Percentiles rank a stretch among this genome's conserved stretches.
Evolutionary conservation across 2,113 vertebrate genomes (phyloP).

Genomic region (Myodes glareolus): DNA sequence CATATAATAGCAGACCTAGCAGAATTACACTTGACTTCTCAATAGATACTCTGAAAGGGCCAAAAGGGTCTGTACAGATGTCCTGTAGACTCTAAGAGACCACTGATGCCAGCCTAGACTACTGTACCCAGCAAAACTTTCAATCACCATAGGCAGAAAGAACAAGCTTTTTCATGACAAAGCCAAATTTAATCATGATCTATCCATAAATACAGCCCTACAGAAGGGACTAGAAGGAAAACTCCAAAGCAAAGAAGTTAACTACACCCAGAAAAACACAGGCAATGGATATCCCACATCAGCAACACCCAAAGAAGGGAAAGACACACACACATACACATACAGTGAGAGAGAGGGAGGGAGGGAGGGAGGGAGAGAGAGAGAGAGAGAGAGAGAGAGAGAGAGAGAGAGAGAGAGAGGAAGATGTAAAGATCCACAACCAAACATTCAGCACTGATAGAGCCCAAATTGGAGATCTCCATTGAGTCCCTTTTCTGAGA

Average conservation of each 20-base stretch:
- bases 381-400: too few relatives aligned
- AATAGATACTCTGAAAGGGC: neutral
- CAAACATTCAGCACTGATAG: too few relatives aligned
- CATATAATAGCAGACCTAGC: neutral
- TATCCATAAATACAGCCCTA: neutral
- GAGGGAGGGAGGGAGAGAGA: too few relatives aligned
- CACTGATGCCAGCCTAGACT: neutral
- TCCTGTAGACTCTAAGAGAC: neutral
- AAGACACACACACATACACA: too few relatives aligned
- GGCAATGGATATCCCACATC: neutral
- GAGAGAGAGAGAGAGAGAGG: too few relatives aligned
- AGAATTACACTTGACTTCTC: neutral
- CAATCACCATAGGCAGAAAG: neutral
- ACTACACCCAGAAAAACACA: neutral
- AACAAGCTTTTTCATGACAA: neutral
- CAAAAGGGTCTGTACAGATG: neutral
- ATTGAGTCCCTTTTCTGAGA: neutral
- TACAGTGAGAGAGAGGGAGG: too few relatives aligned
- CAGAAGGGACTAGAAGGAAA: neutral
- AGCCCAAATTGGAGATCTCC: neutral
- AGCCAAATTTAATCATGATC: neutral
- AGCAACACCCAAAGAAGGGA: neutral
- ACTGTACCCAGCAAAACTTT: neutral
- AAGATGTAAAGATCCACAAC: neutral
- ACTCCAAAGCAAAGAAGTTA: neutral